These are phyloP conservation scores for Amia ocellicauda DNA, from an alignment of 2,113 vertebrate species.

Conservation along the genomic window DNA sequence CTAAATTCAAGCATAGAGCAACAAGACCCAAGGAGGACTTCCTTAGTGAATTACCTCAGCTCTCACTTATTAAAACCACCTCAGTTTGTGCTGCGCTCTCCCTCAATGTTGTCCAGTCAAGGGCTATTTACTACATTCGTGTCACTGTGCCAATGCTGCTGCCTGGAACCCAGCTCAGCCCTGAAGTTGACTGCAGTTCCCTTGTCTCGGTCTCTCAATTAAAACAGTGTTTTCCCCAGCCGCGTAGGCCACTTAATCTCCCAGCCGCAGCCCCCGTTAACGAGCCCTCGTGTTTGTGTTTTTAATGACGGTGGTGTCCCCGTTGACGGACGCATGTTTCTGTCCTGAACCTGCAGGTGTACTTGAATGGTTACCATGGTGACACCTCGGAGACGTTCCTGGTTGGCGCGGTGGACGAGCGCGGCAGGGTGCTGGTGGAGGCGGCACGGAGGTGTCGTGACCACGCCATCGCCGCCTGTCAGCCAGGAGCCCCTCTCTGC, in stretches of 20 bases:
- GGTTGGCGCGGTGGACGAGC: slow-evolving; percentile 83
- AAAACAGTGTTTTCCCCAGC: slow-evolving; percentile 13
- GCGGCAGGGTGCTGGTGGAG: slow-evolving; percentile 77
- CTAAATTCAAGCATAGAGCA: no score
- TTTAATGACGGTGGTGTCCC: background rate
- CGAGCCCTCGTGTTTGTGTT: slow-evolving; percentile 15
- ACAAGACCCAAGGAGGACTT: no score
- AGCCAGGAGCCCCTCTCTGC: slow-evolving; percentile 79
- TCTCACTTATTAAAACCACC: no score
- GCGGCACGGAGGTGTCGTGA: slow-evolving; percentile 85
- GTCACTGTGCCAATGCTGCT: no score
- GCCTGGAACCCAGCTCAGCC: no score
- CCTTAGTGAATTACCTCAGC: no score
- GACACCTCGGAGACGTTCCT: slow-evolving; percentile 97
- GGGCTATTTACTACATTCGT: no score
- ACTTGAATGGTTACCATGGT: slow-evolving; percentile 92
- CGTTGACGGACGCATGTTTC: background rate
- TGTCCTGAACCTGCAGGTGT: slow-evolving; percentile 73
- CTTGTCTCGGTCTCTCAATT: background rate
- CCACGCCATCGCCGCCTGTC: slow-evolving; percentile 87
- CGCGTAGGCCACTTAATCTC: slow-evolving; percentile 40
- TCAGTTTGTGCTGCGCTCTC: no score
- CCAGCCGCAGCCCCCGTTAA: slow-evolving; percentile 45
- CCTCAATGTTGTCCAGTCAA: no score
- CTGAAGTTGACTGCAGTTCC: no score